phyloP scores from a whole-genome alignment of 1,140 invertebrate species.

The Trichoplusia ni region DNA sequence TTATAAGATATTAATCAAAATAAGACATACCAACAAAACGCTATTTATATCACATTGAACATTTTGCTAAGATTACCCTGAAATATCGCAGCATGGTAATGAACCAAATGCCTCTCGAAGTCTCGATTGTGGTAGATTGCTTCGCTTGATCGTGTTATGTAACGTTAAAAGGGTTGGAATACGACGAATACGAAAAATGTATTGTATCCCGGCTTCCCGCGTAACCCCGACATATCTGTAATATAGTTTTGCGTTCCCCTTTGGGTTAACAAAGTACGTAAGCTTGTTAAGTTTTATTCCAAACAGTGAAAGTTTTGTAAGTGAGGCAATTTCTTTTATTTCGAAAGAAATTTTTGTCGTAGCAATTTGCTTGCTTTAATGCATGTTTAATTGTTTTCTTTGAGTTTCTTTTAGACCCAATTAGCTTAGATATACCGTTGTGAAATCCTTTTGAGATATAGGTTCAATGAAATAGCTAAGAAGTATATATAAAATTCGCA shows the following conservation, averaged over 20 bases:
- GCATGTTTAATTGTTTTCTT: no score
- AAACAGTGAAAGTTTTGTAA: no score
- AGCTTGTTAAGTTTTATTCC: not conserved
- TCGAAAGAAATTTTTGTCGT: no score
- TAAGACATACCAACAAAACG: no score
- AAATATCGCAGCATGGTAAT: not conserved
- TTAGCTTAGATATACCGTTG: no score
- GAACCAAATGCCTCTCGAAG: not conserved
- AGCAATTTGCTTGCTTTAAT: no score
- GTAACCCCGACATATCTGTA: not conserved
- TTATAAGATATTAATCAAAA: no score
- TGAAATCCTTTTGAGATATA: no score
- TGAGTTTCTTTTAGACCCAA: no score
- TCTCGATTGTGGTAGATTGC: not conserved
- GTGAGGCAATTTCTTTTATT: no score
- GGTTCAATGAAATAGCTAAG: no score
- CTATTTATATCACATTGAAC: no score
- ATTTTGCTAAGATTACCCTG: not conserved
- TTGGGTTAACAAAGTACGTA: not conserved
- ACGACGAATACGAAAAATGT: constrained; percentile 8
- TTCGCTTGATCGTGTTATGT: not conserved
- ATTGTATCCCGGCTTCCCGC: not conserved
- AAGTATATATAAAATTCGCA: not conserved
- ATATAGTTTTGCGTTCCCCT: not conserved
- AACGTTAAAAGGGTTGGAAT: constrained; percentile 7